phyloP scores from a whole-genome alignment of 2,888 invertebrate species.

The Drosophila kuntzei region DNA sequence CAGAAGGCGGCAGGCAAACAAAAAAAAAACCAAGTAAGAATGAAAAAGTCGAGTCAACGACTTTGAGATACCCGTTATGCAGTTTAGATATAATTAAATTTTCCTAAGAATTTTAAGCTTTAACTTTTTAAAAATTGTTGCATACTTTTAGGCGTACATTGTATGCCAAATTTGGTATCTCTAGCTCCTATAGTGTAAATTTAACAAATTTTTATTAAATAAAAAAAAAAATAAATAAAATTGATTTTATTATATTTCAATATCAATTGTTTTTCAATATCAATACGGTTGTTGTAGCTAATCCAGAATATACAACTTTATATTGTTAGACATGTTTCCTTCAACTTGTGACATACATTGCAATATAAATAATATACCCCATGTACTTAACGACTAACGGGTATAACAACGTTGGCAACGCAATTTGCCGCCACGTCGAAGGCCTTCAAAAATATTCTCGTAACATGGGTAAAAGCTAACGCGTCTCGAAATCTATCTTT shows the following conservation, averaged over 20 bases:
- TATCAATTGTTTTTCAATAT: no score
- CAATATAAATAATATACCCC: not conserved
- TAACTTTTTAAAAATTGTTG: not conserved
- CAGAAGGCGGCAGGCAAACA: not conserved
- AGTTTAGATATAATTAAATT: not conserved
- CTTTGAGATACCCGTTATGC: not conserved
- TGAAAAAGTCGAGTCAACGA: not conserved
- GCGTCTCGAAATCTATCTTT: conserved; percentile 56
- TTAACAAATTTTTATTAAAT: no score
- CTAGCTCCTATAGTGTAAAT: no score
- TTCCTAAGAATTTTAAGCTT: not conserved
- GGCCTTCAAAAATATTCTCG: conserved; percentile 60
- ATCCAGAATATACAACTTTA: not conserved
- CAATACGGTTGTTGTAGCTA: no score
- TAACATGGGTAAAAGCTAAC: conserved; percentile 46
- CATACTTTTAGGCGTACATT: no score
- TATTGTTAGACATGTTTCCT: not conserved
- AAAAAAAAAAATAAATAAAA: no score
- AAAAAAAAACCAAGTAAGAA: not conserved
- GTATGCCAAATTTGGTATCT: no score
- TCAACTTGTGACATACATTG: not conserved
- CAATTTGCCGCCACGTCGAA: conserved; percentile 80
- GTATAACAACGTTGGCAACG: conserved; percentile 46
- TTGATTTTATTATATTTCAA: no score
- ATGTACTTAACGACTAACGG: not conserved